These are phyloP conservation scores for Chionoecetes opilio DNA, from an alignment of 1,140 invertebrate species.

Conservation along the genomic window DNA sequence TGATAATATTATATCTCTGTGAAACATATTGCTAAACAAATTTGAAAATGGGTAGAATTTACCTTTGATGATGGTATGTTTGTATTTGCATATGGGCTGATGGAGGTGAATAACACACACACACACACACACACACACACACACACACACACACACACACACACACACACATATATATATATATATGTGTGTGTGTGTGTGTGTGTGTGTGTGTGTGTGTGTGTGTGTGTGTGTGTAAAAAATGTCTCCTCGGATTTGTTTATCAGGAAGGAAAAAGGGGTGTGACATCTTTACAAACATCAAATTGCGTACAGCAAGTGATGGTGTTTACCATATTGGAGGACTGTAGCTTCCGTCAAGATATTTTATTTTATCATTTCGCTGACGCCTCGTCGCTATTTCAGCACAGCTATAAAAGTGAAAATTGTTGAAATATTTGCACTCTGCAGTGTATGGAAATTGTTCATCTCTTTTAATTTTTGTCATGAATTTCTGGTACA, in stretches of 20 bases:
- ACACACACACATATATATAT: constrained; percentile 23
- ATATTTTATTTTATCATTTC: background rate
- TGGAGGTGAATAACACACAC: background rate
- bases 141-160: constrained; percentile 32
- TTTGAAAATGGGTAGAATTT: background rate
- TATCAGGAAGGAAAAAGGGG: background rate
- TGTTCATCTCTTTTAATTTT: background rate
- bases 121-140: constrained; percentile 32
- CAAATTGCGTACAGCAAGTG: background rate
- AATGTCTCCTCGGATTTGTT: no score
- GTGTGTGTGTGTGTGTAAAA: no score
- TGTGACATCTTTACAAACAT: background rate
- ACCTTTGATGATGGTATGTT: background rate
- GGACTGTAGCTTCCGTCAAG: background rate
- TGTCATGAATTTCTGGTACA: background rate
- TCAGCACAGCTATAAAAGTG: background rate
- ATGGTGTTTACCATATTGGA: background rate
- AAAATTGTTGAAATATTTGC: background rate
- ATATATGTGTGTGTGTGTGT: no score
- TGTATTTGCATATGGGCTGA: background rate
- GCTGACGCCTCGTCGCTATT: background rate
- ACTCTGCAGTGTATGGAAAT: background rate
- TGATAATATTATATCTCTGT: background rate
- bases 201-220: no score
- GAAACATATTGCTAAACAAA: background rate